phyloP scores from a whole-genome alignment of 2,888 invertebrate species.

The Limnephilus marmoratus region DNA sequence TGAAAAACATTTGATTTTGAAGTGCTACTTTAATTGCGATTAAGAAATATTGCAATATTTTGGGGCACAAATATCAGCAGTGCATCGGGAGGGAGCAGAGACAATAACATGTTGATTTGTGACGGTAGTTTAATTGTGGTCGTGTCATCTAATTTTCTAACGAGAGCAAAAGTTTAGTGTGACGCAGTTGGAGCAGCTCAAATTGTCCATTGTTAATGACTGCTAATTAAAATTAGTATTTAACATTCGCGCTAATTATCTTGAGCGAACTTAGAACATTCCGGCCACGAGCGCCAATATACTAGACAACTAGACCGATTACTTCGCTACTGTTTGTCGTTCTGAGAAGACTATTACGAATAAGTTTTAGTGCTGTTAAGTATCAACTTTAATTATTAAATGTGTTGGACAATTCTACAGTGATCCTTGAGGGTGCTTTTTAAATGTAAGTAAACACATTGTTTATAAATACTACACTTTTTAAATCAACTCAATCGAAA shows the following conservation, averaged over 20 bases:
- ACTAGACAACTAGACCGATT: background rate
- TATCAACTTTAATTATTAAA: background rate
- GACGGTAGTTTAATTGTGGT: constrained; percentile 8
- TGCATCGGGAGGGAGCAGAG: background rate
- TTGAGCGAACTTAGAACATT: constrained; percentile 52
- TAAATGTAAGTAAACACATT: background rate
- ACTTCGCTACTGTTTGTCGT: background rate
- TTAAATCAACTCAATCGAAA: background rate
- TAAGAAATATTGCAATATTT: constrained; percentile 6
- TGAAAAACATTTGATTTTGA: constrained; percentile 29
- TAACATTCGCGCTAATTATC: constrained; percentile 66
- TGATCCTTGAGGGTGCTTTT: background rate
- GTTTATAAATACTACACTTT: background rate
- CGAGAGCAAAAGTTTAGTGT: constrained; percentile 44
- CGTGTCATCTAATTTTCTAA: constrained; percentile 38
- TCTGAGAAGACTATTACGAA: background rate
- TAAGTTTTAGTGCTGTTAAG: background rate
- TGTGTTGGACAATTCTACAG: background rate
- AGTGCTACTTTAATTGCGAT: background rate
- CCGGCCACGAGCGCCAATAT: constrained; percentile 11
- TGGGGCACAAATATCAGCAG: background rate
- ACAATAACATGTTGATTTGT: background rate
- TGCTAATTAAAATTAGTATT: constrained; percentile 64
- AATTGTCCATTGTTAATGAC: constrained; percentile 62
- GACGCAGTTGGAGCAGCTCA: constrained; percentile 39